Evolutionary conservation across 92 coral and sea anemone genomes (phyloP).

Genomic region (Zoanthus sansibaricus): DNA sequence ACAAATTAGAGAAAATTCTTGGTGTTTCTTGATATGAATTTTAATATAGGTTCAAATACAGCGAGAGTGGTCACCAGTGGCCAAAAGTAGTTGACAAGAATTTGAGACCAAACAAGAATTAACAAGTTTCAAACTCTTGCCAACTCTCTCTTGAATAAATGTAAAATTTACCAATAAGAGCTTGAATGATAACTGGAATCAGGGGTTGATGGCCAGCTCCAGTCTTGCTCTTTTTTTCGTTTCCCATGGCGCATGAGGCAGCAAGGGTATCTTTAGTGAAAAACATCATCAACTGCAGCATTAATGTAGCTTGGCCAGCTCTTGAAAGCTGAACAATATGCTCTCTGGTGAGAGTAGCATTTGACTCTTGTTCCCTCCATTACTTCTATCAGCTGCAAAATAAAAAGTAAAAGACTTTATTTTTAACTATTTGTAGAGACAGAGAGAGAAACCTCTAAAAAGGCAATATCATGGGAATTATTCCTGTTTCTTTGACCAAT

Average conservation of each 20-base stretch:
- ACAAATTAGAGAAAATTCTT: too few species aligned
- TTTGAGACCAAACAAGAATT: too few species aligned
- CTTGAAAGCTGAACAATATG: conserved; percentile 33
- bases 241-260: conserved; percentile 24
- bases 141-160: not conserved
- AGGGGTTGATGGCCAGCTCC: conserved; percentile 2
- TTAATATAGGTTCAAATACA: too few species aligned
- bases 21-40: too few species aligned
- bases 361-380: conserved; percentile 27
- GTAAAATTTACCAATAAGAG: conserved; percentile 41
- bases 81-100: too few species aligned
- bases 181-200: conserved; percentile 19
- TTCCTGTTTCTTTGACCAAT: not conserved
- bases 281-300: conserved; percentile 24
- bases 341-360: conserved; percentile 43
- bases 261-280: conserved; percentile 32
- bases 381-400: conserved; percentile 40
- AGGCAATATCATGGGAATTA: conserved; percentile 8
- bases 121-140: too few species aligned
- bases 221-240: conserved; percentile 22
- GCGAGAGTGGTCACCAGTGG: too few species aligned
- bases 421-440: conserved; percentile 41
- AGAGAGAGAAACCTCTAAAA: conserved; percentile 1
- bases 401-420: not conserved
- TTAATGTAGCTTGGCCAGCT: conserved; percentile 29